Conservation (phyloP, 2,888 invertebrate genomes). For the Micropterix aruncella region DNA sequence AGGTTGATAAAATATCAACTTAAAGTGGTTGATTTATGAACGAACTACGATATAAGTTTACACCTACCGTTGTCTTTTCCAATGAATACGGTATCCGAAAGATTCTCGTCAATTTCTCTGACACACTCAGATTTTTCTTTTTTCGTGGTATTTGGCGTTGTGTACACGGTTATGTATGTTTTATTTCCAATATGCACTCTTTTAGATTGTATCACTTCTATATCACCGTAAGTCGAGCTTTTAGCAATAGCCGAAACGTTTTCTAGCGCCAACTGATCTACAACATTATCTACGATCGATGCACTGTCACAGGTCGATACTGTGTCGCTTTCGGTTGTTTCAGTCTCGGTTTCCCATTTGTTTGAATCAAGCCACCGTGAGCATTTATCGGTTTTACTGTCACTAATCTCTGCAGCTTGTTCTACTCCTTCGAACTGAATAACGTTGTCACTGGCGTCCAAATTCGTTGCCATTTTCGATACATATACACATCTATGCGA, state of each 20-base stretch:
- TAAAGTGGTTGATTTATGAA: too few species aligned
- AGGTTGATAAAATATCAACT: too few species aligned
- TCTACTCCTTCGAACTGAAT: too few species aligned
- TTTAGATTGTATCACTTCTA: slow-evolving; percentile 22
- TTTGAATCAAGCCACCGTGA: too few species aligned
- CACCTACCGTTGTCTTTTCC: slow-evolving; percentile 12
- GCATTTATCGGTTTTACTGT: too few species aligned
- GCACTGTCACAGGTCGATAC: neutral
- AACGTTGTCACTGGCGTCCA: too few species aligned
- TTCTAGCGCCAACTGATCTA: slow-evolving; percentile 11
- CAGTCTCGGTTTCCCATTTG: too few species aligned
- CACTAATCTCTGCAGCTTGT: too few species aligned
- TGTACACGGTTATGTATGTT: slow-evolving; percentile 27
- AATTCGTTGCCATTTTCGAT: too few species aligned
- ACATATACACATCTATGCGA: too few species aligned
- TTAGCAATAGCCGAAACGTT: neutral
- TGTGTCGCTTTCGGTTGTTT: neutral
- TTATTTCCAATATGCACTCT: slow-evolving; percentile 33
- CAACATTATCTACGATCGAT: slow-evolving; percentile 13
- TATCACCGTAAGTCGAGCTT: neutral
- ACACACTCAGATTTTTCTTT: slow-evolving; percentile 10
- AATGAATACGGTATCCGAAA: slow-evolving; percentile 10
- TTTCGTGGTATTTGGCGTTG: slow-evolving; percentile 21
- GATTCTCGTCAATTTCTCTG: slow-evolving; percentile 6
- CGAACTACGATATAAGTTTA: too few species aligned